Base-by-base conservation (phyloP, 2,113 vertebrate genomes). In the Pseudorhombus dupliciocellatus region DNA sequence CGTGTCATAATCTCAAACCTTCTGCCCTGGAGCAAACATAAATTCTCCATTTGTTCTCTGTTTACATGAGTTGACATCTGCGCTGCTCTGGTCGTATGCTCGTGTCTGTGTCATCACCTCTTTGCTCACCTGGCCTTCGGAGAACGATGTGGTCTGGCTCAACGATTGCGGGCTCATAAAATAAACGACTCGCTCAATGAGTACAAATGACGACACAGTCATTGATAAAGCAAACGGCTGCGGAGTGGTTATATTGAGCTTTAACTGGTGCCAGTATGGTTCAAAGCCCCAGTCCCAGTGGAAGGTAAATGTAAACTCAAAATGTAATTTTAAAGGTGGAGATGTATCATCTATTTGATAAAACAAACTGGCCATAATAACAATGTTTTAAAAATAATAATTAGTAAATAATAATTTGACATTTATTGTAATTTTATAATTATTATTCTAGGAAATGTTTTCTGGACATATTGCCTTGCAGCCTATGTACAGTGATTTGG, bases 1-100 rank as follows among this genome's bases (percentile, higher is more conserved):
- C 14, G 51, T 72, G 60, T 70, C 71, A 66, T 77, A 55, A 75
- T 73, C 79, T 70, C 44, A 68, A 46, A 67, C 57, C 28, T 21
- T 71, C 65, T 73, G 61, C 72, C 74, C 52, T 0, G 1, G 34
- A 80, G 63, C 26, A 18, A 73, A 81, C 52, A 69, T 42, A 59
- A 18, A 66, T 73, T 34, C 37, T 20, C 46, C 37, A 57, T 82
- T 76, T 46, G 14, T 72, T 74, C 4, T 28, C 7, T 48, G 34
- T 75, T 75, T 55, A 59, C 48, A 70, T 74, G 55, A 61, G 55
- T 48, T 70, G 67, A 74, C 26, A 71, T 66, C 40, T 58, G 52
- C 37, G 24, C 1, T 34, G 46, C 78, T 60, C 31, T 52, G 30
- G 28, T 57, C 15, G 5, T 52, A 22, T 61, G 44, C 16, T 64